phyloP scores from a whole-genome alignment of 2,113 vertebrate species.

The Strigops habroptila region DNA sequence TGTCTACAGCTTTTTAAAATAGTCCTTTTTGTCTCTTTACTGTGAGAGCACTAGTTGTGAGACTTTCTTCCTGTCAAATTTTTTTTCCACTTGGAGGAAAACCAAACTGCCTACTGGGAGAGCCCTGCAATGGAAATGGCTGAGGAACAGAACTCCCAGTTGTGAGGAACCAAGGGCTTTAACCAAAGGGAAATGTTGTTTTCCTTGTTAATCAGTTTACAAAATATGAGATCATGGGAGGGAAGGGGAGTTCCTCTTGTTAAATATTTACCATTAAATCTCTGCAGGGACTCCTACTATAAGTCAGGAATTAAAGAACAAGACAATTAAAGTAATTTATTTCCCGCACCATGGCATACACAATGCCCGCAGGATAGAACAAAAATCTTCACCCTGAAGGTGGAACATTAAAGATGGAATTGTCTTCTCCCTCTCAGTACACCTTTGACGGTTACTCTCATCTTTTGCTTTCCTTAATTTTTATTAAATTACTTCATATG shows the following conservation, averaged over 20 bases:
- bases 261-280: constrained; percentile 19
- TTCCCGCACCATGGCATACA: not conserved
- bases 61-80: not conserved
- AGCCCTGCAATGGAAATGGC: not conserved
- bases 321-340: not conserved
- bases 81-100: not conserved
- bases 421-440: not conserved
- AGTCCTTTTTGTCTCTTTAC: not conserved
- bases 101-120: not conserved
- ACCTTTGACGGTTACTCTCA: not conserved
- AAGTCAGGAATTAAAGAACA: constrained; percentile 21
- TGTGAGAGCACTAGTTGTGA: not conserved
- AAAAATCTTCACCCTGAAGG: not conserved
- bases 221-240: not conserved
- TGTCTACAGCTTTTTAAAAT: not conserved
- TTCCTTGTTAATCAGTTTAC: constrained; percentile 4
- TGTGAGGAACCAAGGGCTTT: not conserved
- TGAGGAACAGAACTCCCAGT: not conserved
- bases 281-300: not conserved
- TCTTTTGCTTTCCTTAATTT: not conserved
- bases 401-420: not conserved
- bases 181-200: not conserved
- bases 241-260: not conserved
- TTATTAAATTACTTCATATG: not conserved
- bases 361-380: not conserved